Conservation (phyloP, 2,888 invertebrate genomes). For the Cataglyphis cursor region DNA sequence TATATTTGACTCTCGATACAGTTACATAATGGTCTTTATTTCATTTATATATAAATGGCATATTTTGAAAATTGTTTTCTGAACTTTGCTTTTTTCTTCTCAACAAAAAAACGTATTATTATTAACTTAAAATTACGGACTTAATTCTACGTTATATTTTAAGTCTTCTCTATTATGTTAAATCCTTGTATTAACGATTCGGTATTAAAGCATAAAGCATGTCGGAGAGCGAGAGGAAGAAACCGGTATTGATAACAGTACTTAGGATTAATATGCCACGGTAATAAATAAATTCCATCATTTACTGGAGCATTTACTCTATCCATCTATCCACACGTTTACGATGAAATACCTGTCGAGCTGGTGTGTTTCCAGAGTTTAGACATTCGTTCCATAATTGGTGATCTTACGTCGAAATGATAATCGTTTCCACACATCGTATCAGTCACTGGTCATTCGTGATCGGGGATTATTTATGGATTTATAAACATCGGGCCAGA, state of each 20-base stretch:
- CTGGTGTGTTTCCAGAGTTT: not conserved
- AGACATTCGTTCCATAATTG: constrained; percentile 56
- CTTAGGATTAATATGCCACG: constrained; percentile 11
- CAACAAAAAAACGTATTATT: not conserved
- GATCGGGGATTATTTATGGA: constrained; percentile 26
- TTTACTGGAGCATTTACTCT: not conserved
- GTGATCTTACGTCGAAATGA: constrained; percentile 40
- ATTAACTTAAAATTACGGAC: not conserved
- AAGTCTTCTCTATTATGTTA: not conserved
- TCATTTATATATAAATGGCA: not conserved
- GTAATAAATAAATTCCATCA: constrained; percentile 5
- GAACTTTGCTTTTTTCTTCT: not conserved
- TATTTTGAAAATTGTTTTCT: not conserved
- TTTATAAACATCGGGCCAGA: constrained; percentile 36
- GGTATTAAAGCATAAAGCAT: not conserved
- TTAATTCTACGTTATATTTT: not conserved
- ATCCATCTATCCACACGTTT: not conserved
- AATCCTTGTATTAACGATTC: not conserved
- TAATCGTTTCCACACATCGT: constrained; percentile 27
- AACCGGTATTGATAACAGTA: constrained; percentile 18
- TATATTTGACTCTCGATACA: not conserved
- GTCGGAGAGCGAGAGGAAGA: not conserved
- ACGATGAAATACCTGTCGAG: constrained; percentile 4
- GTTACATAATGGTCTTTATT: not conserved
- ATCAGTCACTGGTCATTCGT: constrained; percentile 16